Conservation (phyloP, 2,797 vertebrate species). For the Megaceryle alcyon region DNA sequence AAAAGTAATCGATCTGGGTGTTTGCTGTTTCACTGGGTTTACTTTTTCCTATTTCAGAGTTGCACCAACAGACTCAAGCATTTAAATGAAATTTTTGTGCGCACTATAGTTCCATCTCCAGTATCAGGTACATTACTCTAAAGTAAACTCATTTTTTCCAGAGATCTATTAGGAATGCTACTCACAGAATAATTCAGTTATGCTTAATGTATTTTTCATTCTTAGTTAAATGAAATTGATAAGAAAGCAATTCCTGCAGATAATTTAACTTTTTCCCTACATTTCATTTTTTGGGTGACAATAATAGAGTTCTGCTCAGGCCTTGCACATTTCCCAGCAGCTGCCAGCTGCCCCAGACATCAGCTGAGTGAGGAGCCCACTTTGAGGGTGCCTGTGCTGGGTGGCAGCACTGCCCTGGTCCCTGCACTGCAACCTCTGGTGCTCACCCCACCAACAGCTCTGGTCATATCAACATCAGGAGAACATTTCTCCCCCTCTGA, state of each 20-base stretch:
- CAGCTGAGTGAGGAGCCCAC: background rate
- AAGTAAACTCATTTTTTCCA: background rate
- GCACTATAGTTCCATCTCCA: background rate
- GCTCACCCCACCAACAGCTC: background rate
- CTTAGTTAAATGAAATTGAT: background rate
- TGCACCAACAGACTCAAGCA: background rate
- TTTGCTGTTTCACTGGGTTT: background rate
- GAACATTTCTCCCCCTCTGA: background rate
- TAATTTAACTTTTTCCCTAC: background rate
- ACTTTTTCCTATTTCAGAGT: background rate
- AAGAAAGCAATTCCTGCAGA: background rate
- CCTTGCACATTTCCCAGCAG: background rate
- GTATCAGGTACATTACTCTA: background rate
- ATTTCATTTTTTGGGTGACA: background rate
- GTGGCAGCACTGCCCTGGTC: background rate
- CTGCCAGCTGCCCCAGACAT: rapidly evolving
- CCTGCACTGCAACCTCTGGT: rapidly evolving
- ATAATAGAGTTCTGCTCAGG: background rate
- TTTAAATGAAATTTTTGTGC: background rate
- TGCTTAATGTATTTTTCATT: background rate
- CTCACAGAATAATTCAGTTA: background rate
- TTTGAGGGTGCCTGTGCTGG: background rate
- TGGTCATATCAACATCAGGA: background rate
- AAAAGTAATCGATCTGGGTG: background rate
- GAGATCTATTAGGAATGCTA: background rate